Percentiles rank a stretch among this genome's conserved stretches.
Conservation (phyloP, 2,113 vertebrate species). For the Phalacrocorax pelagicus region DNA sequence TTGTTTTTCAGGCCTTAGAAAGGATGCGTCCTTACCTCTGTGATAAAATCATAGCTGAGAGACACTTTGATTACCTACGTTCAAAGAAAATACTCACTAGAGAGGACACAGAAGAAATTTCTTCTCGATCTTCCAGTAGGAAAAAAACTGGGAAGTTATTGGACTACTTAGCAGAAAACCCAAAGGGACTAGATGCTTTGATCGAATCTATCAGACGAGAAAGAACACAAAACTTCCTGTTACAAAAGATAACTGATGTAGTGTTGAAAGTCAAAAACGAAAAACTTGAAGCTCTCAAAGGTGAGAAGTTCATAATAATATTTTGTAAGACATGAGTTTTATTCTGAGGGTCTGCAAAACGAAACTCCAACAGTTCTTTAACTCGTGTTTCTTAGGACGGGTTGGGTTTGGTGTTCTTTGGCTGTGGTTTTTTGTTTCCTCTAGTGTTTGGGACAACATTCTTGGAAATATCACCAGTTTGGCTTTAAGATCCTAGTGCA, state of each 20-base stretch:
- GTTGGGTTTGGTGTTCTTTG: not conserved
- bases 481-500: not conserved
- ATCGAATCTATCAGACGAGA: constrained; percentile 89
- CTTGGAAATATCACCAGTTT: not conserved
- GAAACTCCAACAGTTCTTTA: not conserved
- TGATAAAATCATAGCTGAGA: constrained; percentile 92
- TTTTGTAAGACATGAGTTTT: not conserved
- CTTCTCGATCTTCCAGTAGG: constrained; percentile 85
- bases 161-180: constrained; percentile 93
- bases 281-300: constrained; percentile 87
- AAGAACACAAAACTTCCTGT: constrained; percentile 90
- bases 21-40: constrained; percentile 89
- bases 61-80: constrained; percentile 94
- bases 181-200: constrained; percentile 88
- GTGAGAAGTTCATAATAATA: constrained; percentile 63
- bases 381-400: not conserved
- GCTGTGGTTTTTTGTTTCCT: not conserved
- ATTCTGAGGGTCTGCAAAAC: not conserved
- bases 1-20: constrained; percentile 76
- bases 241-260: constrained; percentile 93
- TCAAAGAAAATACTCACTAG: constrained; percentile 91
- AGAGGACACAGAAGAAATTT: constrained; percentile 95
- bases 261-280: constrained; percentile 91
- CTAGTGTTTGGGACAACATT: not conserved
- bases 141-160: constrained; percentile 87